Base-by-base conservation (phyloP, 2,888 invertebrate genomes). In the Epistrophe eligans region DNA sequence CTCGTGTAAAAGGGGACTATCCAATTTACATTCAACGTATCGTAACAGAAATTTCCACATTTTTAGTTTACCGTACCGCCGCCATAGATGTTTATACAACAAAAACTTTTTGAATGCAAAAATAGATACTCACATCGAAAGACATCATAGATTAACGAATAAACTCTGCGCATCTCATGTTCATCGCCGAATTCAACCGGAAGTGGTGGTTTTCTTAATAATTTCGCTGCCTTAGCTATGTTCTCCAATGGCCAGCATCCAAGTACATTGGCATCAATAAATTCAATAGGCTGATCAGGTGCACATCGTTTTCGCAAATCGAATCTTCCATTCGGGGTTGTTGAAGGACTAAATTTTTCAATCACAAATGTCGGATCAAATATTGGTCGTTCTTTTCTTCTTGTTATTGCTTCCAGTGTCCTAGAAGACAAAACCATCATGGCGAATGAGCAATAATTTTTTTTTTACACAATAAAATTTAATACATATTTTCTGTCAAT, bases 91-190 rank as follows among this genome's bases (percentile, higher is more conserved):
- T n/a, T n/a, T n/a, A n/a, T n/a, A n/a, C n/a, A 5, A 28, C 19
- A 10, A 19, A 17, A 52, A 52, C 10, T 11, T 1, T 1, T 7
- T 35, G 24, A 19, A 24, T 1, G 4, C 50, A 52, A 24, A 52
- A 5, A 19, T 2, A 52, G 73, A 57, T 80, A 90, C 94, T 92
- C 90, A 94, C 94, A 95, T 88, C 95, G 92, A 58, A 94, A 93
- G 11, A 94, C 94, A 89, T 95, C 94, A 90, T 94, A 95, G 71
- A 94, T 93, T 7, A 94, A 90, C 0, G 94, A 93, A 71, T 93
- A 94, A 3, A 94, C 94, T 88, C 94, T 90, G 52, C 94, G 90
- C 94, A 94, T 94, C 89, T 94, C 94, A 4, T 94, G 94, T 83
- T 94, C 94, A 89, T 94, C 93, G 1, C 89, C 82, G 55, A 92